Percentiles rank a stretch among this genome's conserved stretches.
Evolutionary conservation across 2,113 vertebrate genomes (phyloP).

Genomic region (Melanostigma gelatinosum): DNA sequence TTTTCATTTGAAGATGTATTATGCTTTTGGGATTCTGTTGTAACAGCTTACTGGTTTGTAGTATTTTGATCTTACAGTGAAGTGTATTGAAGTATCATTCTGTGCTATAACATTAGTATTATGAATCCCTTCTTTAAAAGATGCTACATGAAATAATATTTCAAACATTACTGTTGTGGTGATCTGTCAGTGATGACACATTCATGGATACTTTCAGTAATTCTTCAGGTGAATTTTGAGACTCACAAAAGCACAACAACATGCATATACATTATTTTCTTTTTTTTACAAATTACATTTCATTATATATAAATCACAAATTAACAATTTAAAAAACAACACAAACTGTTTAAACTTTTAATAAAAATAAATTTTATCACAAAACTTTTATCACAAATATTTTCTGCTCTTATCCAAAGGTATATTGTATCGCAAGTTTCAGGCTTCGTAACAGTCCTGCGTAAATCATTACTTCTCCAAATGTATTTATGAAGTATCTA

Average conservation of each 20-base stretch:
- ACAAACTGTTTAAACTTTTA: neutral
- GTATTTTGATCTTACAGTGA: conserved; percentile 39
- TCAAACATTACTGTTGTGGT: conserved; percentile 32
- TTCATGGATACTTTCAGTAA: neutral
- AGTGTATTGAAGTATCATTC: conserved; percentile 7
- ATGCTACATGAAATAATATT: conserved; percentile 8
- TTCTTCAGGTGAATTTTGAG: conserved; percentile 18
- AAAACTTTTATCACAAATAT: conserved; percentile 11
- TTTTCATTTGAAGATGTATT: conserved; percentile 31
- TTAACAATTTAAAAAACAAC: conserved; percentile 8
- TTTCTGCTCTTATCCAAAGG: conserved; percentile 47
- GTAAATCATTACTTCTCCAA: conserved; percentile 24
- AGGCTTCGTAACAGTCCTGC: conserved; percentile 37
- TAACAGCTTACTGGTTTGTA: conserved; percentile 35
- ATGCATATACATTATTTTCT: neutral
- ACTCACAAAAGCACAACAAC: conserved; percentile 16
- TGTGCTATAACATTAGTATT: conserved; percentile 24
- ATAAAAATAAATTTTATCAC: no score
- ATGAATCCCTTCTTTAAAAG: conserved; percentile 27
- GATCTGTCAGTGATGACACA: neutral
- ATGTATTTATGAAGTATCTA: conserved; percentile 61
- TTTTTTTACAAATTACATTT: conserved; percentile 10
- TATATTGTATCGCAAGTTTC: conserved; percentile 20
- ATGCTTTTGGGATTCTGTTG: conserved; percentile 21
- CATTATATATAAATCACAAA: neutral